Base-by-base conservation (phyloP, 2,797 vertebrate genomes). In the Squalus acanthias region DNA sequence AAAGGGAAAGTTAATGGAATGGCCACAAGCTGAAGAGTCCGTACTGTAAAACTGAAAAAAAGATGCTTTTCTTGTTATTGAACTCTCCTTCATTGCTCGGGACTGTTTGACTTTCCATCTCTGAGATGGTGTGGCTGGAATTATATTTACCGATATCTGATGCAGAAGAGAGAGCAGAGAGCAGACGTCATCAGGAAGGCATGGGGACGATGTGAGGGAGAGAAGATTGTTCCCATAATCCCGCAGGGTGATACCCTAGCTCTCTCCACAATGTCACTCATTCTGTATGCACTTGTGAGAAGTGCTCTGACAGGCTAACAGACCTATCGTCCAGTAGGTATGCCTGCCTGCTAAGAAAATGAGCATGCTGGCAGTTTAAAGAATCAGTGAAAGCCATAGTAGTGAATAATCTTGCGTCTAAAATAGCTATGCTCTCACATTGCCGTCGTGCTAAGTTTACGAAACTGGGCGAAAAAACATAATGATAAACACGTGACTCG, bases 81-180 rank as follows among this genome's bases (percentile, higher is more conserved):
- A 6, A 50, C 46, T 85, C 6, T 50, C 82, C 46, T 50, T 24
- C 7, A 50, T 50, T 50, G 79, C 22, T 46, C 39, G 79, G 46
- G 79, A 5, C 39, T 91, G 57, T 63, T 12, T 15, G 57, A 7
- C 5, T 65, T 63, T 39, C 46, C 63, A 93, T 46, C n/a, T 46
- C 29, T 20, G 29, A 63, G 88, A 63, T 17, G 6, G 29, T 91
- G 88, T 9, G 8, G 22, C 20, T 53, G 50, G 97, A 97, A 96
- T 96, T 95, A 96, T 46, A 96, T 97, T 97, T 97, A 97, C 97
- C 95, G 96, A 96, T 93, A 96, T 65, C 96, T 96, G 96, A 97
- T 53, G 96, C 96, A 97, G 96, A 97, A 97, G 96, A 97, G 0
- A n/a, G 82, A 97, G 95, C 76, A 97, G 94, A 70, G 12, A 96